A percentile compares a stretch with the other conserved stretches of the same genome.
Evolutionary conservation across 2,797 vertebrate genomes (phyloP).

Genomic region (Microctenopoma steveboyesi): DNA sequence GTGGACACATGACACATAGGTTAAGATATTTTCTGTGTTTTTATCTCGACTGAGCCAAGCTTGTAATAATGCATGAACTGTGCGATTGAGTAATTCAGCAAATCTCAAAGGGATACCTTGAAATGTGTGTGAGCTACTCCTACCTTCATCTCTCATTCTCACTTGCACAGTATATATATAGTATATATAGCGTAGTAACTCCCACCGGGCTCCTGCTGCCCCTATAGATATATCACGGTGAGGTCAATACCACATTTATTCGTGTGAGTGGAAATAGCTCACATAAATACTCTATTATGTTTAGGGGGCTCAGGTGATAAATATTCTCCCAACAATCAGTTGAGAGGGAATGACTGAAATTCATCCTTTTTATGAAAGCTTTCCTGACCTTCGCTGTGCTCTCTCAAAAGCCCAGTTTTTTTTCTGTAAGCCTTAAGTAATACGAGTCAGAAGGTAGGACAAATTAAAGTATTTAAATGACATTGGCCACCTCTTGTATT

Average conservation of each 20-base stretch:
- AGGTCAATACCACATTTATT: conserved; percentile 54
- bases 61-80: neutral
- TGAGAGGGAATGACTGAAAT: conserved; percentile 23
- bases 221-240: conserved; percentile 36
- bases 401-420: conserved; percentile 37
- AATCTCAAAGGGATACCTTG: conserved; percentile 3
- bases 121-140: neutral
- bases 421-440: conserved; percentile 14
- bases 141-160: neutral
- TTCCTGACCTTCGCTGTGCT: conserved; percentile 39
- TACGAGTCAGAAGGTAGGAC: conserved; percentile 2
- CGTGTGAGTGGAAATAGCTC: conserved; percentile 54
- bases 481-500: conserved; percentile 18
- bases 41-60: neutral
- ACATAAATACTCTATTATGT: conserved; percentile 71
- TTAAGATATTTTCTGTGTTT: too few species aligned
- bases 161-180: neutral
- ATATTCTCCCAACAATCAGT: conserved; percentile 23
- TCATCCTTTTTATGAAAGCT: conserved; percentile 27
- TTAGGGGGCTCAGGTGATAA: conserved; percentile 32
- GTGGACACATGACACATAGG: too few species aligned
- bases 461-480: conserved; percentile 4
- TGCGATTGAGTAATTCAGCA: neutral
- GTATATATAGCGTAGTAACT: neutral
- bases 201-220: conserved; percentile 8